Conservation (phyloP, 2,888 invertebrate genomes). For the Schrankia costaestrigalis region DNA sequence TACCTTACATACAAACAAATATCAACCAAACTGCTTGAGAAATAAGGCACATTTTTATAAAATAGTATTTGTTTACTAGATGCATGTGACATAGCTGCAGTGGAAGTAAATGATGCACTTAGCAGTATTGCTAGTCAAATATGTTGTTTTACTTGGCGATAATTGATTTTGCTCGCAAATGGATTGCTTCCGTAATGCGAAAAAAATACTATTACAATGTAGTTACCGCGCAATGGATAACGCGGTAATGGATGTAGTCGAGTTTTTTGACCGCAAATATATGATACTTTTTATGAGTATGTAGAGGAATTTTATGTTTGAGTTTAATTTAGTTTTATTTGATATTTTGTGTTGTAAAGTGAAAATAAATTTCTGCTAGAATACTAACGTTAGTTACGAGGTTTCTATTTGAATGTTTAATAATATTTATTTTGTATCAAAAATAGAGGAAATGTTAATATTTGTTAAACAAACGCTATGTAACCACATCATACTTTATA, state of each 20-base stretch:
- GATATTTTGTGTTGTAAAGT: conserved; percentile 4
- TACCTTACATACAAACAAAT: conserved; percentile 1
- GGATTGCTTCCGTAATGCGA: conserved; percentile 43
- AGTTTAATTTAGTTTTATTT: conserved; percentile 26
- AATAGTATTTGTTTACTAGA: conserved; percentile 2
- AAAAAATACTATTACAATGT: conserved; percentile 38
- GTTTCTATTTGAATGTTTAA: no score
- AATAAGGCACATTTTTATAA: conserved; percentile 11
- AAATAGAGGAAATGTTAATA: no score
- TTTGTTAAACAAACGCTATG: no score
- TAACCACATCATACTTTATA: no score
- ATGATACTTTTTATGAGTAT: conserved; percentile 20
- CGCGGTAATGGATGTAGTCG: conserved; percentile 21
- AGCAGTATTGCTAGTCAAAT: conserved; percentile 54
- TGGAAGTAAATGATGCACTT: conserved; percentile 58
- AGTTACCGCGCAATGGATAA: conserved; percentile 20
- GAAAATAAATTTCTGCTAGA: no score
- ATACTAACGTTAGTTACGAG: no score
- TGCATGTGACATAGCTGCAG: conserved; percentile 36
- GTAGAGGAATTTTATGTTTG: conserved; percentile 16
- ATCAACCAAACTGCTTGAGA: neutral
- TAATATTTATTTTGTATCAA: no score
- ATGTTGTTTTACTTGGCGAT: conserved; percentile 47
- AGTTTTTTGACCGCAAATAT: conserved; percentile 11
- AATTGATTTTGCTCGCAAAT: conserved; percentile 46